These are phyloP conservation scores for Uloborus plumipes DNA, from an alignment of 2,888 invertebrate genomes.

Conservation along the genomic window DNA sequence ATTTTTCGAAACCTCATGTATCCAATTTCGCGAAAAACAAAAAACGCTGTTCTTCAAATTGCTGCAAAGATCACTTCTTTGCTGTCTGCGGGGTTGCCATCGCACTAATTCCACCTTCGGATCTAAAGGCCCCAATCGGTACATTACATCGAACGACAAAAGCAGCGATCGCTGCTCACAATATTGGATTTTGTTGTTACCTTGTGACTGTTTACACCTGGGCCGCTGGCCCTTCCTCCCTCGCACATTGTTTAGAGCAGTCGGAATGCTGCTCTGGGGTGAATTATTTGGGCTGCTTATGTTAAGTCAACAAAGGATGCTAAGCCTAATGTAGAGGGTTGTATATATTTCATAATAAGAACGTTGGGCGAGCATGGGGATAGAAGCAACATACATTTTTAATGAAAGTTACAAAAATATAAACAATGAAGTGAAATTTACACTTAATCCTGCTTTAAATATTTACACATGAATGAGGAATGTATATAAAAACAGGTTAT, in stretches of 20 bases:
- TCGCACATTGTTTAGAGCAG: slow-evolving; percentile 12
- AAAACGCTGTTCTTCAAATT: no score
- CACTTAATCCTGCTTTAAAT: no score
- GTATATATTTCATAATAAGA: slow-evolving; percentile 14
- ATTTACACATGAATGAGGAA: no score
- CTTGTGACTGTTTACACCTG: slow-evolving; percentile 42
- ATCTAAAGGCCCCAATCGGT: slow-evolving; percentile 18
- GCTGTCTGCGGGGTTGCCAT: slow-evolving; percentile 39
- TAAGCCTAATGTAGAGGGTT: slow-evolving; percentile 59
- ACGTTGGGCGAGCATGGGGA: no score
- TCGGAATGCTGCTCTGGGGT: background rate
- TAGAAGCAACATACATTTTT: no score
- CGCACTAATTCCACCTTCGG: slow-evolving; percentile 2
- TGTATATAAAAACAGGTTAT: no score
- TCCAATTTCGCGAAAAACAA: no score
- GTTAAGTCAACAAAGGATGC: slow-evolving; percentile 38
- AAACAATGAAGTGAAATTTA: no score
- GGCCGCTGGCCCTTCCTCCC: slow-evolving; percentile 8
- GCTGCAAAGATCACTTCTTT: no score
- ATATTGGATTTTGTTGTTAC: slow-evolving; percentile 49
- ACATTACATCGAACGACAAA: slow-evolving; percentile 30
- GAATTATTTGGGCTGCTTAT: slow-evolving; percentile 2
- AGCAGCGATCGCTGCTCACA: slow-evolving; percentile 33
- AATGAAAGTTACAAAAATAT: no score
- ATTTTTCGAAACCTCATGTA: background rate